These are phyloP conservation scores for Stenoptilia bipunctidactyla DNA, from an alignment of 2,888 invertebrate species.

Conservation along the genomic window DNA sequence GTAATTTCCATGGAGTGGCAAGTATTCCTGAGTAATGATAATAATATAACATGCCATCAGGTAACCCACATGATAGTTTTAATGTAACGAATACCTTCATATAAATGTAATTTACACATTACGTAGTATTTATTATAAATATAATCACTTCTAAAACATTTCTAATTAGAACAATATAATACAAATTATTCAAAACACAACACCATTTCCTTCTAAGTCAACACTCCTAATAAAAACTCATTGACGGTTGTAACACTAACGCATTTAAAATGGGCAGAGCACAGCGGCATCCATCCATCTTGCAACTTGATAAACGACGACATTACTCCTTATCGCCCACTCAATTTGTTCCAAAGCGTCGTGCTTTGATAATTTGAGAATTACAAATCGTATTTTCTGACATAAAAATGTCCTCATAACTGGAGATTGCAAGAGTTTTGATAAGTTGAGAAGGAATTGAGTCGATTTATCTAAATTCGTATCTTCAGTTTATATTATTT, in stretches of 20 bases:
- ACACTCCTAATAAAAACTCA: no score
- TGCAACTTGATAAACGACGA: constrained; percentile 68
- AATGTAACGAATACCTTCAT: no score
- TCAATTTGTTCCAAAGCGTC: constrained; percentile 72
- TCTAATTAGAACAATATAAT: no score
- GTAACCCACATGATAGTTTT: no score
- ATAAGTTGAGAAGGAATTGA: constrained; percentile 34
- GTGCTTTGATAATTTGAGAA: constrained; percentile 70
- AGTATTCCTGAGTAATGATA: no score
- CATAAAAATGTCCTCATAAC: constrained; percentile 63
- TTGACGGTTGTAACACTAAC: constrained; percentile 56
- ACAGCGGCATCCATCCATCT: constrained; percentile 67
- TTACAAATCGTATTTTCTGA: constrained; percentile 67
- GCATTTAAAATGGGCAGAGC: constrained; percentile 71
- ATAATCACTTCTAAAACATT: no score
- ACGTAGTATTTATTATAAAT: no score
- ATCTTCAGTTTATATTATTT: constrained; percentile 17
- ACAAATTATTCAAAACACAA: no score
- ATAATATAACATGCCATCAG: no score
- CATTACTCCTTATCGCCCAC: constrained; percentile 71
- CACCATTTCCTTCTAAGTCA: no score
- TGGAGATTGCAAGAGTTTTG: constrained; percentile 40
- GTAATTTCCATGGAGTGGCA: no score
- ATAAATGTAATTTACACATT: no score
- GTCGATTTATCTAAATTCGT: constrained; percentile 42